Percentiles rank a stretch among this genome's conserved stretches.
phyloP scores from a whole-genome alignment of 2,888 invertebrate genomes.

The Gisinianus flammeolus region DNA sequence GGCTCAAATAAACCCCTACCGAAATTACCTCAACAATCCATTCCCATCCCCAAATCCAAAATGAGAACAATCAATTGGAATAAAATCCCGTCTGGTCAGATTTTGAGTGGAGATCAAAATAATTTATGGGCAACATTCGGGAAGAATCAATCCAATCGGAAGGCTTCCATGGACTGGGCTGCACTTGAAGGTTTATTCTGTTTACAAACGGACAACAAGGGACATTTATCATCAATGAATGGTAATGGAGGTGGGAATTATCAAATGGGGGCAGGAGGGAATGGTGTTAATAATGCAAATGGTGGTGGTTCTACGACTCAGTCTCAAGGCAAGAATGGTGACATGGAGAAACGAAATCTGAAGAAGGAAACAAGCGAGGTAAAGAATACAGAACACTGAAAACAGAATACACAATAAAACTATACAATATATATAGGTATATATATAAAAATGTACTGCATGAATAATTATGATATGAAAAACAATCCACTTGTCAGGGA shows the following conservation, averaged over 20 bases:
- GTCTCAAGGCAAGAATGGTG: constrained; percentile 13
- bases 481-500: constrained; percentile 14
- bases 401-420: too few species aligned
- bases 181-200: constrained; percentile 95
- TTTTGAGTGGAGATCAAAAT: constrained; percentile 81
- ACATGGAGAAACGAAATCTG: constrained; percentile 38
- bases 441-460: too few species aligned
- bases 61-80: constrained; percentile 99
- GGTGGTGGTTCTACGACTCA: constrained; percentile 2
- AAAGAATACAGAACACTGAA: constrained; percentile 17
- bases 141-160: constrained; percentile 80
- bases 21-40: constrained; percentile 83
- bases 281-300: background rate
- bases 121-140: constrained; percentile 94
- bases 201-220: constrained; percentile 69
- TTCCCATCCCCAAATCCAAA: constrained; percentile 90
- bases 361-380: constrained; percentile 56
- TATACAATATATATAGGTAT: too few species aligned
- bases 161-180: constrained; percentile 87
- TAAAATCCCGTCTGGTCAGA: constrained; percentile 78
- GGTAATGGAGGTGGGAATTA: background rate
- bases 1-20: constrained; percentile 33
- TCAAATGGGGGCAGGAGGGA: background rate
- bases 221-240: background rate
- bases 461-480: background rate